Conservation (phyloP, 2,113 vertebrate species). For the Myotis davidii region DNA sequence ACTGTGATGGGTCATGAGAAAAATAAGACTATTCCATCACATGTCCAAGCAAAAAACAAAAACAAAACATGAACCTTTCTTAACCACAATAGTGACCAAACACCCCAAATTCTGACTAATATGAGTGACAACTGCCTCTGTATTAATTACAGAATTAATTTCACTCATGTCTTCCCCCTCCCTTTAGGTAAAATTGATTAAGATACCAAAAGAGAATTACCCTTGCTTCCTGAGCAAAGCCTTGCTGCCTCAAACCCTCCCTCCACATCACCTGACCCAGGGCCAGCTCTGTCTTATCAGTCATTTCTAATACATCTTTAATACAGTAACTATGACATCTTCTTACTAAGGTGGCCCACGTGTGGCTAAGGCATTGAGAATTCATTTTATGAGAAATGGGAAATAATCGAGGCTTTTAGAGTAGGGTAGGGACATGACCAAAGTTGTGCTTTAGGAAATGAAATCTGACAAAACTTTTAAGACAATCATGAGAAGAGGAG, state of each 20-base stretch:
- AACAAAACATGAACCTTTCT: background rate
- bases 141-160: background rate
- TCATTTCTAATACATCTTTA: background rate
- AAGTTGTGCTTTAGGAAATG: background rate
- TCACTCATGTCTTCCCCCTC: background rate
- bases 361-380: background rate
- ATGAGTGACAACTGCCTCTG: background rate
- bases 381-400: background rate
- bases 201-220: background rate
- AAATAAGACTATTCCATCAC: background rate
- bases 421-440: background rate
- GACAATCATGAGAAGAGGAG: background rate
- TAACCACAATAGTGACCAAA: background rate
- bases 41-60: background rate
- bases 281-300: background rate
- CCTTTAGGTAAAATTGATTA: background rate
- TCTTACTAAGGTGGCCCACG: background rate
- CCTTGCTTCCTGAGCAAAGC: background rate
- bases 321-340: background rate
- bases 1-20: background rate
- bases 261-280: background rate
- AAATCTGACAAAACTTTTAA: background rate
- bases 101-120: background rate
- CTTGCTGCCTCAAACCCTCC: background rate
- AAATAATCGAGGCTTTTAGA: background rate